Evolutionary conservation across 1,140 invertebrate species (phyloP).

Genomic region (Magallana angulata): DNA sequence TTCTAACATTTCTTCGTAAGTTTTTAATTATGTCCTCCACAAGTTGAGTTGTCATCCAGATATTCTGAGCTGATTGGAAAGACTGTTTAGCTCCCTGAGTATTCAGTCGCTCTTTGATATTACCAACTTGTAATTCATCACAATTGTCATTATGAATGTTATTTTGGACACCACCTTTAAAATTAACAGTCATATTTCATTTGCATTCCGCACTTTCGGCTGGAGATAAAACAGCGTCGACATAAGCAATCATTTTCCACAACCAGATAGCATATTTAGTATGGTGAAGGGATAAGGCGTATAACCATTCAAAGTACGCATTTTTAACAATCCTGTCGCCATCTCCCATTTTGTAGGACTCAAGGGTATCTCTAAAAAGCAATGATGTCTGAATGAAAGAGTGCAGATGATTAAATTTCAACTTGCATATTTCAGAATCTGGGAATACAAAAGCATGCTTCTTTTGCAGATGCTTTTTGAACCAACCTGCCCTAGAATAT

Average conservation of each 20-base stretch:
- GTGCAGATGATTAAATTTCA: not conserved
- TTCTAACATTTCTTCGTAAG: too few species aligned
- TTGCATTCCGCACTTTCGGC: conserved; percentile 44
- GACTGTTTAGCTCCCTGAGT: conserved; percentile 31
- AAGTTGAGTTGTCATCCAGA: conserved; percentile 26
- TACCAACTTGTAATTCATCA: conserved; percentile 7
- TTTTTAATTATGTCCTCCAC: not conserved
- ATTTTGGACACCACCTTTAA: conserved; percentile 47
- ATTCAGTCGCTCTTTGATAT: conserved; percentile 7
- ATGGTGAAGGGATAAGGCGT: conserved; percentile 35
- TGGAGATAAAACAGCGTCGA: not conserved
- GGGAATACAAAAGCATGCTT: not conserved
- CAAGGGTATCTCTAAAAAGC: conserved; percentile 48
- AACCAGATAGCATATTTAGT: conserved; percentile 49
- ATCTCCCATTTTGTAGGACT: conserved; percentile 53
- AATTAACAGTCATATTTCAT: conserved; percentile 34
- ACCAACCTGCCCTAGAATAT: conserved; percentile 31
- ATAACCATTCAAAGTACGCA: conserved; percentile 50
- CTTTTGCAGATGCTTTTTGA: conserved; percentile 48
- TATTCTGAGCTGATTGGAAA: conserved; percentile 27
- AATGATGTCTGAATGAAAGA: conserved; percentile 38
- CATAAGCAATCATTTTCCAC: conserved; percentile 2
- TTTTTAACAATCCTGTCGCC: conserved; percentile 54
- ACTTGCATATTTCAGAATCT: conserved; percentile 14
- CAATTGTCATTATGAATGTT: conserved; percentile 52